phyloP scores from a whole-genome alignment of 1,140 invertebrate species.

The Probaryconus sp. region DNA sequence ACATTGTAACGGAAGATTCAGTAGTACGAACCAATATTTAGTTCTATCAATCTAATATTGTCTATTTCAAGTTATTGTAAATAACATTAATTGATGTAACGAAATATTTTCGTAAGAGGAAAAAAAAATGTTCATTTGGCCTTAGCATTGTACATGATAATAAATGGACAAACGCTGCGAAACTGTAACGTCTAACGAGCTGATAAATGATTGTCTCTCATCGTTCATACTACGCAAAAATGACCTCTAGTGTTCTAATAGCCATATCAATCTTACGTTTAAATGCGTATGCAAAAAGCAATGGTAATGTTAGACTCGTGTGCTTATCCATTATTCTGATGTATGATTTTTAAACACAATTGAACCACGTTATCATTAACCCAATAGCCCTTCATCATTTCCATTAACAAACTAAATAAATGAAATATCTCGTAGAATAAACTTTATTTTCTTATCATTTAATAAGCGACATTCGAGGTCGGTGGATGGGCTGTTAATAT shows the following conservation, averaged over 20 bases:
- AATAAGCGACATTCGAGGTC: slow-evolving; percentile 27
- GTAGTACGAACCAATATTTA: too few relatives aligned
- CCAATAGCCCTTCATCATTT: slow-evolving; percentile 31
- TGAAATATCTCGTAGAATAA: not conserved
- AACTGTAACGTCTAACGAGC: not conserved
- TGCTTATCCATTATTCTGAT: not conserved
- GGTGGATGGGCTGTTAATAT: slow-evolving; percentile 35
- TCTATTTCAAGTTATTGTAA: too few relatives aligned
- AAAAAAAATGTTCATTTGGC: too few relatives aligned
- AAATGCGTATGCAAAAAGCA: not conserved
- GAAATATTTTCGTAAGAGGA: too few relatives aligned
- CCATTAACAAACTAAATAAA: not conserved
- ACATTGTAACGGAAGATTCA: too few relatives aligned
- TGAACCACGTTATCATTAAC: slow-evolving; percentile 24
- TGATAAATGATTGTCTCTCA: not conserved
- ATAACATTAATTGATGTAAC: too few relatives aligned
- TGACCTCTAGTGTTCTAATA: slow-evolving; percentile 9
- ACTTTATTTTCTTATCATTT: slow-evolving; percentile 17
- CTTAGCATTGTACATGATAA: too few relatives aligned
- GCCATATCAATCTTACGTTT: slow-evolving; percentile 10
- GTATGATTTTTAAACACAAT: not conserved
- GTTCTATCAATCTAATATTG: too few relatives aligned
- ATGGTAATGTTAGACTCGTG: not conserved
- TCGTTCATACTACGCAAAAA: not conserved
- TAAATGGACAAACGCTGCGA: too few relatives aligned